These are phyloP conservation scores for Aplidium turbinatum DNA, from an alignment of 23 tunicate genomes.

Conservation along the genomic window DNA sequence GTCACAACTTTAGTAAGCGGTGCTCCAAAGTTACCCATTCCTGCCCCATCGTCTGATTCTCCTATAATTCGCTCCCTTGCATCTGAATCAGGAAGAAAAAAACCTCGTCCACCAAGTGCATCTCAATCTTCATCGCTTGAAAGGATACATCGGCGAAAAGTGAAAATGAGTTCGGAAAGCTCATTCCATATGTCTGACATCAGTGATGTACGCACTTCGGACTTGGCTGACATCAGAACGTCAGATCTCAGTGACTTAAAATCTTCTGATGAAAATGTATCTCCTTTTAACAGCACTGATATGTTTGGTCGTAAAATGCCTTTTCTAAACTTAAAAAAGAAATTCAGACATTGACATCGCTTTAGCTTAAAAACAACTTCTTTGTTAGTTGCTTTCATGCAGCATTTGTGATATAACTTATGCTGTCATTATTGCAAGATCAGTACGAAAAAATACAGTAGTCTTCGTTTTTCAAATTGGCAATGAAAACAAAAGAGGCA, in stretches of 20 bases:
- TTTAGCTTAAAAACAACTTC: too few relatives aligned
- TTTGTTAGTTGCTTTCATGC: too few relatives aligned
- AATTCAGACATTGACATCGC: too few relatives aligned
- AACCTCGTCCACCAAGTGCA: slow-evolving; percentile 53
- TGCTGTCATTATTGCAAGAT: too few relatives aligned
- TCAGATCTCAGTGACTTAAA: slow-evolving; percentile 65
- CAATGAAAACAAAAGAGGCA: too few relatives aligned
- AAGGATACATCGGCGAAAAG: slow-evolving; percentile 39
- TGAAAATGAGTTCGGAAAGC: slow-evolving; percentile 51
- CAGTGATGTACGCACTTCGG: slow-evolving; percentile 65
- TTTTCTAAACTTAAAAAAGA: slow-evolving; percentile 11
- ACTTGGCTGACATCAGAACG: slow-evolving; percentile 63
- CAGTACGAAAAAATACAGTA: too few relatives aligned
- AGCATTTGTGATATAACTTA: too few relatives aligned
- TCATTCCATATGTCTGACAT: slow-evolving; percentile 50
- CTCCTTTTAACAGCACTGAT: slow-evolving; percentile 23
- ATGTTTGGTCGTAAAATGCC: background rate
- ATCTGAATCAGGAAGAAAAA: slow-evolving; percentile 29
- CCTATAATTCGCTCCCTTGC: slow-evolving; percentile 76
- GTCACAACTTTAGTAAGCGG: slow-evolving; percentile 19
- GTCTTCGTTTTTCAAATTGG: too few relatives aligned
- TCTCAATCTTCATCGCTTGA: slow-evolving; percentile 44
- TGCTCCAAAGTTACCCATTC: slow-evolving; percentile 43
- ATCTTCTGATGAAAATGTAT: slow-evolving; percentile 39
- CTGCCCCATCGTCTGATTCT: slow-evolving; percentile 69